These are phyloP conservation scores for Bovichtus variegatus DNA, from an alignment of 2,797 vertebrate species.

Conservation along the genomic window DNA sequence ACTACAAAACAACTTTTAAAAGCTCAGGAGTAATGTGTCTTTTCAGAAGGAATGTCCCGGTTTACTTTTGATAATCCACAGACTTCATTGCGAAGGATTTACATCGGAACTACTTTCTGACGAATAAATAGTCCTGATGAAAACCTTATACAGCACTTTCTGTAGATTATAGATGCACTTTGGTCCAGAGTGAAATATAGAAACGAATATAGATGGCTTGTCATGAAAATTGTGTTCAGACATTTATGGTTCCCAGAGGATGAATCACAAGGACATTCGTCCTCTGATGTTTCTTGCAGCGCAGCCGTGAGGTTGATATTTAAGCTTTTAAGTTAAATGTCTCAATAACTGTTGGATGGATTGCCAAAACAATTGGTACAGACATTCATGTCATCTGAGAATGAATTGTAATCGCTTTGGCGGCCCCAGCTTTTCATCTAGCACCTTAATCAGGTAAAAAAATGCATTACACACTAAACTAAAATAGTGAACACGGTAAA, in stretches of 20 bases:
- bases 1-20: conserved; percentile 22
- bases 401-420: no score
- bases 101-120: not conserved
- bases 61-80: conserved; percentile 16
- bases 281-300: not conserved
- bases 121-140: not conserved
- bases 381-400: not conserved
- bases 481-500: not conserved
- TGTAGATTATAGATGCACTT: not conserved
- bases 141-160: not conserved
- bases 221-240: not conserved
- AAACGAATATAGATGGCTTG: not conserved
- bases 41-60: conserved; percentile 9
- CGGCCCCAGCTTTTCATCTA: no score
- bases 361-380: not conserved
- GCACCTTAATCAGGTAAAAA: not conserved
- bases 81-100: not conserved
- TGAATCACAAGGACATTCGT: not conserved
- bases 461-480: no score
- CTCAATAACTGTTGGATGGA: not conserved
- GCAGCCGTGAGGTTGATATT: not conserved
- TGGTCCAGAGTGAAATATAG: not conserved
- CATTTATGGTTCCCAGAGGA: not conserved
- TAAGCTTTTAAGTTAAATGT: not conserved
- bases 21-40: conserved; percentile 12